Evolutionary conservation across 2,113 vertebrate species (phyloP).

Genomic region (Meles meles): DNA sequence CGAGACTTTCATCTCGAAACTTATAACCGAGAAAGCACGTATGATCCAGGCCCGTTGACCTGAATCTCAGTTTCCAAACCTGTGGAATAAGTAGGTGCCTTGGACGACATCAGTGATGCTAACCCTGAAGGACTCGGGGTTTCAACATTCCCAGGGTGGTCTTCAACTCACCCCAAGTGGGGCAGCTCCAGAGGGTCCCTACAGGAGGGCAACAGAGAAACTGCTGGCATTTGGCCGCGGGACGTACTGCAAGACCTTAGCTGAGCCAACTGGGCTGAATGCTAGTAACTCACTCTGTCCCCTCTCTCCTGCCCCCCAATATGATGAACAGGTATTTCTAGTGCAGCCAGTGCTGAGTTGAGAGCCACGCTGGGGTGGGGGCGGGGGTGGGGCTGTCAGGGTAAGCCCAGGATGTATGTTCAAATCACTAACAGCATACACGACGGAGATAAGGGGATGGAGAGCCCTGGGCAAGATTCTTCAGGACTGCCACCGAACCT

Average conservation of each 20-base stretch:
- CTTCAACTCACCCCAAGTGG: not conserved
- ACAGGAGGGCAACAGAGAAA: rapidly evolving
- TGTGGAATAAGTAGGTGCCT: rapidly evolving
- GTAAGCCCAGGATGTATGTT: no score
- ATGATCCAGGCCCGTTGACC: not conserved
- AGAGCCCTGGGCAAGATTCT: no score
- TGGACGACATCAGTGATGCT: rapidly evolving
- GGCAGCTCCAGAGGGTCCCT: not conserved
- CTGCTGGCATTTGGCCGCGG: not conserved
- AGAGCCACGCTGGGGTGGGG: not conserved
- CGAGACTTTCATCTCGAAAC: not conserved
- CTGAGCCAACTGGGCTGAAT: not conserved
- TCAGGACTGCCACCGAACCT: not conserved
- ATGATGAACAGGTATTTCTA: not conserved
- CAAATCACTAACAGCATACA: not conserved
- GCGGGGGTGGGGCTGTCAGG: no score
- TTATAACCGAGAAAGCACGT: not conserved
- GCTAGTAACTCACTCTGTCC: not conserved
- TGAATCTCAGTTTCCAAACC: not conserved
- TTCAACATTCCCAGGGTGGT: not conserved
- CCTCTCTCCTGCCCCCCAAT: not conserved
- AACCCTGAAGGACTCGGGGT: not conserved
- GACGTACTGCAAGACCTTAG: rapidly evolving
- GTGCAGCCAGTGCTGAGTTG: not conserved
- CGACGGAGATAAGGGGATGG: not conserved